These are phyloP conservation scores for Drosophila willistoni DNA, from an alignment of 1,140 invertebrate genomes.

Conservation along the genomic window DNA sequence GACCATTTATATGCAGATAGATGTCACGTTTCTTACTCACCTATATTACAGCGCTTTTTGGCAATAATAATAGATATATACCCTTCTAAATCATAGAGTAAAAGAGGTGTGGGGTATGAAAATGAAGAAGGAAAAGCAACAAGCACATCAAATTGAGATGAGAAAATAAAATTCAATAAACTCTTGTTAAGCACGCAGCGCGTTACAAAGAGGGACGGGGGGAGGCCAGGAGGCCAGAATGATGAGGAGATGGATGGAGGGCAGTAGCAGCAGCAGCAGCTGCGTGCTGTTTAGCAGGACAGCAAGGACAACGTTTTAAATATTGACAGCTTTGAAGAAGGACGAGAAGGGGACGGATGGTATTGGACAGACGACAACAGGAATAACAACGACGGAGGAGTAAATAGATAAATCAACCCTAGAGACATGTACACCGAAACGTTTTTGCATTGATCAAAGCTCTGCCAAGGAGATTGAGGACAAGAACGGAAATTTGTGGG, in stretches of 20 bases:
- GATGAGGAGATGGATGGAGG: neutral
- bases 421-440: constrained; percentile 71
- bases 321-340: constrained; percentile 66
- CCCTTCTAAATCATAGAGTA: neutral
- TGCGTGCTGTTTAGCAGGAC: constrained; percentile 46
- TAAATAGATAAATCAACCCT: constrained; percentile 82
- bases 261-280: constrained; percentile 37
- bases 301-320: constrained; percentile 78
- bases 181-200: constrained; percentile 78
- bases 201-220: constrained; percentile 9
- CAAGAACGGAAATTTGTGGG: neutral
- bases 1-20: too few relatives aligned
- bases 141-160: constrained; percentile 79
- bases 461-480: neutral
- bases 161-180: constrained; percentile 82
- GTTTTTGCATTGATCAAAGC: constrained; percentile 79
- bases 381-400: constrained; percentile 51
- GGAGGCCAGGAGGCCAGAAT: neutral
- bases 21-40: too few relatives aligned
- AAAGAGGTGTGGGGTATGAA: neutral
- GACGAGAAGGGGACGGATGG: neutral
- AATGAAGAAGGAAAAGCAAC: constrained; percentile 41
- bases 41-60: neutral
- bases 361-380: constrained; percentile 5
- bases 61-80: neutral